Percentiles rank a stretch among this genome's conserved stretches.
phyloP scores from a whole-genome alignment of 2,113 vertebrate species.

The Heliornis fulica region DNA sequence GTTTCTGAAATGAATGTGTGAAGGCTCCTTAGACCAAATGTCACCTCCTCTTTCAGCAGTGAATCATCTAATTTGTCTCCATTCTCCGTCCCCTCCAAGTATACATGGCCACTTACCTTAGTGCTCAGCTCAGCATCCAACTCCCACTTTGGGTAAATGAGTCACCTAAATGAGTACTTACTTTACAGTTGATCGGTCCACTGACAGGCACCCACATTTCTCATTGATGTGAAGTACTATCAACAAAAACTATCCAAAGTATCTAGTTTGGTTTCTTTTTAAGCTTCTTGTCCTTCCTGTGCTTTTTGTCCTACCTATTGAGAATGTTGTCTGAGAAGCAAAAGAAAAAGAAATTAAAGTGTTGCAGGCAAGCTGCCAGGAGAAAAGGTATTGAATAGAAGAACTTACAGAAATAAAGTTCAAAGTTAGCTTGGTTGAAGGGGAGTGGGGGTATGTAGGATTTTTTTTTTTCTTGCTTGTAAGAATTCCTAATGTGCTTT shows the following conservation, averaged over 20 bases:
- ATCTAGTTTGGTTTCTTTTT: background rate
- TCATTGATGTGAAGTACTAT: background rate
- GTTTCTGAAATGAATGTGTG: background rate
- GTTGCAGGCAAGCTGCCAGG: background rate
- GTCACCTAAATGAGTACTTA: background rate
- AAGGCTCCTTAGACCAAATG: conserved; percentile 4
- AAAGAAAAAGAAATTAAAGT: background rate
- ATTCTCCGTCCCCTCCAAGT: background rate
- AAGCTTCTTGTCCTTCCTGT: background rate
- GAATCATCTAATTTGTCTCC: conserved; percentile 31
- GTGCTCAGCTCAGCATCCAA: conserved; percentile 36
- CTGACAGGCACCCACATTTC: background rate
- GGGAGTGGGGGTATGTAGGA: background rate
- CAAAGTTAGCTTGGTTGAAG: background rate
- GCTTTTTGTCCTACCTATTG: background rate
- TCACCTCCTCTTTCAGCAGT: conserved; percentile 9
- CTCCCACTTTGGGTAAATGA: conserved; percentile 11
- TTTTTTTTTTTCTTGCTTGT: background rate
- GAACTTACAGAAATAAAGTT: background rate
- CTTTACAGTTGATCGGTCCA: background rate
- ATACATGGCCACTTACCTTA: background rate
- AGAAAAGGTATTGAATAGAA: background rate
- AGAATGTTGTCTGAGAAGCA: background rate
- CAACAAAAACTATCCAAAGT: background rate
- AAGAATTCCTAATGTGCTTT: background rate